Conservation (phyloP, 2,888 invertebrate species). For the Cryptus armator region DNA sequence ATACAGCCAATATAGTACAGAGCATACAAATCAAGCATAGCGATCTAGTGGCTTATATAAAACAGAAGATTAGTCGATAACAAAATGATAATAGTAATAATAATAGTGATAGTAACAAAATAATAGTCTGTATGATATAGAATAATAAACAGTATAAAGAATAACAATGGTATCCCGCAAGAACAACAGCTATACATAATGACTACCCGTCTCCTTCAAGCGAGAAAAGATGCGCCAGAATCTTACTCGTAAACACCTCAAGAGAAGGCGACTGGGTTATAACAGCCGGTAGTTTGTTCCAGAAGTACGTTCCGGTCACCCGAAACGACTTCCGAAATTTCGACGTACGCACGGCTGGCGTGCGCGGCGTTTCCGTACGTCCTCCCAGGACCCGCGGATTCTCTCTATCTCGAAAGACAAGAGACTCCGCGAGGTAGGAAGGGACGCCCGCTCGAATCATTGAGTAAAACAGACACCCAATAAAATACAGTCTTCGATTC, state of each 20-base stretch:
- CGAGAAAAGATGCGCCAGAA: no score
- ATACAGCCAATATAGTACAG: no score
- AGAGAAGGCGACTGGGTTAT: neutral
- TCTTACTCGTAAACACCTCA: neutral
- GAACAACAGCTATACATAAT: no score
- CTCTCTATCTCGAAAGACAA: neutral
- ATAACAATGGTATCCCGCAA: fast-evolving
- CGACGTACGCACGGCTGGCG: neutral
- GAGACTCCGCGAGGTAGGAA: neutral
- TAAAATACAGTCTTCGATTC: neutral
- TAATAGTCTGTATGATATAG: no score
- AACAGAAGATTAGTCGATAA: no score
- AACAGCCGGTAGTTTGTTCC: neutral
- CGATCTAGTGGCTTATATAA: no score
- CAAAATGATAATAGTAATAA: no score
- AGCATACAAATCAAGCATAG: no score
- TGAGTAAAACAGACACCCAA: neutral
- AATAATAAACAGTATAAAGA: no score
- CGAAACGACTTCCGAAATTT: neutral
- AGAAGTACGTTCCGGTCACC: neutral
- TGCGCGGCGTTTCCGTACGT: neutral
- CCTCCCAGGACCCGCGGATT: neutral
- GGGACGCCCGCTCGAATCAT: neutral
- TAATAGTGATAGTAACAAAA: no score
- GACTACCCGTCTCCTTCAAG: no score